Percentiles rank a stretch among this genome's conserved stretches.
Evolutionary conservation across 1,140 invertebrate genomes (phyloP).

Genomic region (Diabrotica virgifera): DNA sequence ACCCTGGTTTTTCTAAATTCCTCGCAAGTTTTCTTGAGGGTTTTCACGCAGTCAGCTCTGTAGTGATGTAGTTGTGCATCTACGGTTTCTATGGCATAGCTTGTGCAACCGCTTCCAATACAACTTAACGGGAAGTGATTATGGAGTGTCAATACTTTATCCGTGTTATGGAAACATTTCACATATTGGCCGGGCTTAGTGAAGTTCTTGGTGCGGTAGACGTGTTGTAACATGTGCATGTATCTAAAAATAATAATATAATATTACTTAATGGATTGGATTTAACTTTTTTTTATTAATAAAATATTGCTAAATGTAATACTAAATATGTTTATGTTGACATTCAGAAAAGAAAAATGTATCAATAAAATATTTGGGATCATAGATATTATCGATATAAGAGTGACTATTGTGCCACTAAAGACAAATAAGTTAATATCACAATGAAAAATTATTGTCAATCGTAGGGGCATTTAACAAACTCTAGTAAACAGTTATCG

Average conservation of each 20-base stretch:
- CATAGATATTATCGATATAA: no score
- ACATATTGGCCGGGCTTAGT: constrained; percentile 92
- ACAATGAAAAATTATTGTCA: no score
- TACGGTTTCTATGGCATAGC: constrained; percentile 77
- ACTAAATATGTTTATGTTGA: no score
- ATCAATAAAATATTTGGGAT: no score
- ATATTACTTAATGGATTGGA: no score
- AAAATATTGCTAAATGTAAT: no score
- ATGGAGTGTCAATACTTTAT: constrained; percentile 83
- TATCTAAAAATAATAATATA: constrained; percentile 62
- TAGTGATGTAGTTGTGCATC: constrained; percentile 92
- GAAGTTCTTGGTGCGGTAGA: constrained; percentile 85
- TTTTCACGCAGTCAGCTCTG: constrained; percentile 86
- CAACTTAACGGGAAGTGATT: constrained; percentile 92
- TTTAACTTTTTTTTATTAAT: no score
- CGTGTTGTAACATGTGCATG: constrained; percentile 93
- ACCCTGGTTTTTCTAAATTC: constrained; percentile 80
- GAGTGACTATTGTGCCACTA: no score
- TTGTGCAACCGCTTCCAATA: constrained; percentile 79
- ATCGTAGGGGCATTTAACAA: no score
- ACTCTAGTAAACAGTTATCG: no score
- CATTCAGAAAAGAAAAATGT: no score
- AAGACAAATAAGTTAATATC: no score
- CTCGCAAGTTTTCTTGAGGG: constrained; percentile 79
- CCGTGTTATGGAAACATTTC: constrained; percentile 92